phyloP scores from a whole-genome alignment of 2,888 invertebrate genomes.

The Amblyteles armatorius region DNA sequence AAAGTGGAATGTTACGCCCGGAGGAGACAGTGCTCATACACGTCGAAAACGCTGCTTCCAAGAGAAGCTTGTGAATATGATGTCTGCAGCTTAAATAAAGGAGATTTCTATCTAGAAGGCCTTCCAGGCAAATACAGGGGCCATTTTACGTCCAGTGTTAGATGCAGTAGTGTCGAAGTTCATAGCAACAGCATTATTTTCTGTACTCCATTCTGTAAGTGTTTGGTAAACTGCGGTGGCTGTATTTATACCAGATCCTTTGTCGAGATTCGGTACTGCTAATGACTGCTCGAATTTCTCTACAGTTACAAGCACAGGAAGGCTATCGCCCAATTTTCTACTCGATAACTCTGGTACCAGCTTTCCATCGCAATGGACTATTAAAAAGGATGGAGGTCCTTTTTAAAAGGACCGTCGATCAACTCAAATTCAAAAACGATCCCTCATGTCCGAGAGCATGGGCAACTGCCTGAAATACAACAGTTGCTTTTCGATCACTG shows the following conservation, averaged over 20 bases:
- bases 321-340: conserved; percentile 44
- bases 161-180: conserved; percentile 65
- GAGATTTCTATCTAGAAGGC: conserved; percentile 49
- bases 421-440: too few relatives aligned
- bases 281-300: conserved; percentile 54
- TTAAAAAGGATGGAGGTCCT: too few relatives aligned
- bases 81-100: conserved; percentile 55
- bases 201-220: conserved; percentile 57
- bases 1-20: too few relatives aligned
- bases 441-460: too few relatives aligned
- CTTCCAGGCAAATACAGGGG: conserved; percentile 51
- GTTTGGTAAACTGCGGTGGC: conserved; percentile 57
- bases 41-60: conserved; percentile 2
- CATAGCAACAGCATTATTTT: conserved; percentile 40
- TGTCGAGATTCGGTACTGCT: conserved; percentile 51
- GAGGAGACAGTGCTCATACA: too few relatives aligned
- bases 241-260: conserved; percentile 56
- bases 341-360: conserved; percentile 39
- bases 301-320: conserved; percentile 57
- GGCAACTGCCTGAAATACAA: too few relatives aligned
- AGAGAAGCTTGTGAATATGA: conserved; percentile 56
- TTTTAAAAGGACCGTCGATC: too few relatives aligned
- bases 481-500: too few relatives aligned
- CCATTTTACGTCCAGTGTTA: conserved; percentile 57
- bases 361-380: conserved; percentile 55